Percentiles rank a stretch among this genome's conserved stretches.
These are phyloP conservation scores for Dissostichus mawsoni DNA, from an alignment of 2,113 vertebrate genomes.

Conservation along the genomic window DNA sequence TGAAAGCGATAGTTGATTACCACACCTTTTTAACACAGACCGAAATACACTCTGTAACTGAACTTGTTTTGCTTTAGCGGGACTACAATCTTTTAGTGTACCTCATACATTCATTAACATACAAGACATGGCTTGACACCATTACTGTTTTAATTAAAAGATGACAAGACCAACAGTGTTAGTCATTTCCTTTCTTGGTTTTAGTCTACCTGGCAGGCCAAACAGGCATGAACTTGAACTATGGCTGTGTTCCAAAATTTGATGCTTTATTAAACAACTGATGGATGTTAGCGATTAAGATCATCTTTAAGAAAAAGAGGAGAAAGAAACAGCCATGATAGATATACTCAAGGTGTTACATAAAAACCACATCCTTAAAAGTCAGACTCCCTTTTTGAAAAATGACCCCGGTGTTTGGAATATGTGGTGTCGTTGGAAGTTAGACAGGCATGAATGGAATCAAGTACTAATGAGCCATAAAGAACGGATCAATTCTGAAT, in stretches of 20 bases:
- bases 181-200: conserved; percentile 34
- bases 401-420: conserved; percentile 49
- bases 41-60: conserved; percentile 48
- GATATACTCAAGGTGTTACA: conserved; percentile 22
- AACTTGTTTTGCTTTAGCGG: conserved; percentile 47
- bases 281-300: conserved; percentile 20
- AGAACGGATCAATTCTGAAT: conserved; percentile 68
- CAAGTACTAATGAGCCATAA: conserved; percentile 46
- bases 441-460: conserved; percentile 36
- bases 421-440: conserved; percentile 39
- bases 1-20: conserved; percentile 47
- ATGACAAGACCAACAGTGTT: conserved; percentile 26
- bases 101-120: conserved; percentile 56
- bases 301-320: not conserved
- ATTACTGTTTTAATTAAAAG: conserved; percentile 51
- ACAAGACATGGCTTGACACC: conserved; percentile 39
- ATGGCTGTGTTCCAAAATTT: conserved; percentile 17
- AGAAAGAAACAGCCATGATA: not conserved
- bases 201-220: conserved; percentile 26
- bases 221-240: conserved; percentile 49
- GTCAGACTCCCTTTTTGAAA: conserved; percentile 51
- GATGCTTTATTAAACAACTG: conserved; percentile 55
- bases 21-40: conserved; percentile 16
- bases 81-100: conserved; percentile 19
- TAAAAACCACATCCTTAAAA: conserved; percentile 33